Conservation (phyloP, 2,797 vertebrate genomes). For the Pelochelys cantorii region DNA sequence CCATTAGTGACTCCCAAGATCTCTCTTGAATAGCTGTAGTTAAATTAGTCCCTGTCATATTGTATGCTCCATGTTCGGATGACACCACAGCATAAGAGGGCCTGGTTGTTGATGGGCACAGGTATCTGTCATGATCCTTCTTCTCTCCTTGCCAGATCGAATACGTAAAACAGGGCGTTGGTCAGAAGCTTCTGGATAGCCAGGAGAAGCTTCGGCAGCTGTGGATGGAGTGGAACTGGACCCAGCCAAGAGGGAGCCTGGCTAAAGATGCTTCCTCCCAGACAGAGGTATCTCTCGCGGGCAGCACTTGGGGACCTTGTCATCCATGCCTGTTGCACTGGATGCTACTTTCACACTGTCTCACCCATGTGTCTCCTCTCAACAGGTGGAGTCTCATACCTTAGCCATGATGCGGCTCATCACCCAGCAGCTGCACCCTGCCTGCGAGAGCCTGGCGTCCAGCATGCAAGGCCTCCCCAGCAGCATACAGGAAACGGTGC, state of each 20-base stretch:
- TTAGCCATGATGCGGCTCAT: conserved; percentile 86
- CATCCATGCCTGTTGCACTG: not conserved
- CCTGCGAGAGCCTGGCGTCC: conserved; percentile 57
- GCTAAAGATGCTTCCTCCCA: conserved; percentile 14
- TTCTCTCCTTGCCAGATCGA: conserved; percentile 70
- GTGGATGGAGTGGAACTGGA: conserved; percentile 77
- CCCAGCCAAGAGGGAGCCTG: conserved; percentile 44
- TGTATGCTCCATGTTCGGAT: not conserved
- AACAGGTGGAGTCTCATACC: conserved; percentile 86
- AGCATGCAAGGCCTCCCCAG: conserved; percentile 78
- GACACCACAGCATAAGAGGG: not conserved
- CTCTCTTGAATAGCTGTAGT: too few species aligned
- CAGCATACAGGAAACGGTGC: conserved; percentile 76
- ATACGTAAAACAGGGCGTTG: conserved; percentile 65
- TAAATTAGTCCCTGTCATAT: too few species aligned
- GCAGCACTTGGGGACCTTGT: accelerated
- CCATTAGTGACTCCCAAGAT: too few species aligned
- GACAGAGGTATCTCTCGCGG: conserved; percentile 66
- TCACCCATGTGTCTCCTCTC: not conserved
- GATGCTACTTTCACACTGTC: not conserved
- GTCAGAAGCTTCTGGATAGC: conserved; percentile 76
- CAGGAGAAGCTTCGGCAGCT: conserved; percentile 78
- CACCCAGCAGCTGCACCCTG: conserved; percentile 74
- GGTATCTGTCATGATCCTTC: not conserved
- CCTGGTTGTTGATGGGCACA: not conserved